Conservation (phyloP, 2,888 invertebrate genomes). For the Temnothorax unifasciatus region DNA sequence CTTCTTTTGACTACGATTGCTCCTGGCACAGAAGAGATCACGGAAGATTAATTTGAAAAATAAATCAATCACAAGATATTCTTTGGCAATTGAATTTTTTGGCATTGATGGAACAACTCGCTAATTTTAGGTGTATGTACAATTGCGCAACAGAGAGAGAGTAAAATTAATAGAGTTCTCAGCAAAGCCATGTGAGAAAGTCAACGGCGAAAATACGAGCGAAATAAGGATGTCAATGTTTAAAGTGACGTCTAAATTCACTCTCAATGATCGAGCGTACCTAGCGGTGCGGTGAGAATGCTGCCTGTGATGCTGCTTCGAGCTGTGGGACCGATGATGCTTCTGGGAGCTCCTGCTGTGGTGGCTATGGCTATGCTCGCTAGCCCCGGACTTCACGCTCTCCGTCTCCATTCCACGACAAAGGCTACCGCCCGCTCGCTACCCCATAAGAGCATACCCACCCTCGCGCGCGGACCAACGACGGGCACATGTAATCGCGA, state of each 20-base stretch:
- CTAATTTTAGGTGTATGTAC: not conserved
- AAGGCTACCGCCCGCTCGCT: constrained; percentile 86
- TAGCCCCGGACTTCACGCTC: constrained; percentile 93
- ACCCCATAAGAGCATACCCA: constrained; percentile 85
- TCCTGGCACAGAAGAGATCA: constrained; percentile 84
- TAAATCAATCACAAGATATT: not conserved
- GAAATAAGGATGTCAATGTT: not conserved
- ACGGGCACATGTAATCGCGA: constrained; percentile 67
- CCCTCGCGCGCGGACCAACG: constrained; percentile 58
- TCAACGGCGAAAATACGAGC: not conserved
- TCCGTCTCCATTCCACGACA: constrained; percentile 94
- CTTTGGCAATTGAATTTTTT: not conserved
- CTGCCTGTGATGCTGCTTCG: constrained; percentile 88
- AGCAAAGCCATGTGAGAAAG: not conserved
- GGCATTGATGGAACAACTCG: not conserved
- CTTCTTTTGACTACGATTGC: constrained; percentile 89
- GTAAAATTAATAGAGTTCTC: not conserved
- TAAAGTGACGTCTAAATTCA: not conserved
- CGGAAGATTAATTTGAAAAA: not conserved
- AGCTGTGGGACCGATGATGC: constrained; percentile 82
- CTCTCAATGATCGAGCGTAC: constrained; percentile 82
- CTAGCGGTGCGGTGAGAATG: constrained; percentile 91
- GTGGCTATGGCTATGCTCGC: constrained; percentile 93
- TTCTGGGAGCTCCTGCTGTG: constrained; percentile 83
- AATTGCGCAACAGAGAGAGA: not conserved